Base-by-base conservation (phyloP, 2,113 vertebrate species). In the Nesogale talazaci region DNA sequence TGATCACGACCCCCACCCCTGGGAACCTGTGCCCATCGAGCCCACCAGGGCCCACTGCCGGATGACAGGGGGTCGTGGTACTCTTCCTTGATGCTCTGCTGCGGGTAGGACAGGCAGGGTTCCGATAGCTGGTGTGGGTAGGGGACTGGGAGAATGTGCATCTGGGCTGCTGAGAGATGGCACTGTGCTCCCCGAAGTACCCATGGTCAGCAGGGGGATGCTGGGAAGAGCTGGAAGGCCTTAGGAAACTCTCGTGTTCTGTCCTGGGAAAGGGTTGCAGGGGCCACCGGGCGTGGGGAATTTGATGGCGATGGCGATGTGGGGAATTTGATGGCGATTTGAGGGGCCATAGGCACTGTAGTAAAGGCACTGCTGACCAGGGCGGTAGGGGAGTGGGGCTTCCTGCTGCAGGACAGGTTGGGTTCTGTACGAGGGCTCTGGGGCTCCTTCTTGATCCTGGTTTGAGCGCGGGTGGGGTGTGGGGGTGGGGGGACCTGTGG, bases 291-390 rank as follows among this genome's bases (percentile, higher is more conserved):
- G 98, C 96, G 94, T 98, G 52, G 99, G 98, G 95, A 97, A 98
- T 97, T 99, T 99, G n/a, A n/a, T n/a, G n/a, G n/a, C n/a, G n/a
- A n/a, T n/a, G n/a, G n/a, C n/a, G n/a, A n/a, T n/a, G n/a, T n/a
- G n/a, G n/a, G n/a, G n/a, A n/a, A n/a, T n/a, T n/a, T n/a, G 92
- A 98, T 98, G 95, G 98, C 97, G 86, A 97, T 97, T 97, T 98
- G 98, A 98, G 95, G 98, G 98, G 93, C 99, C 99, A 96, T 98
- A 99, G 98, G 99, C 99, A 99, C 99, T 99, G 98, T 98, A 97
- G 25, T 99, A 99, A 99, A 99, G 99, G 98, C 99, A 99, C 99
- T 99, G 99, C 98, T 99, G 98, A 87, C 98, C 99, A 89, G 96
- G 98, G 92, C 94, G 98, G 97, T 98, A 98, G 97, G 96, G 98